Evolutionary conservation across 2,113 vertebrate species (phyloP), one percentile per base, ranked within the genome.

Genomic region (Eolophus roseicapilla): DNA sequence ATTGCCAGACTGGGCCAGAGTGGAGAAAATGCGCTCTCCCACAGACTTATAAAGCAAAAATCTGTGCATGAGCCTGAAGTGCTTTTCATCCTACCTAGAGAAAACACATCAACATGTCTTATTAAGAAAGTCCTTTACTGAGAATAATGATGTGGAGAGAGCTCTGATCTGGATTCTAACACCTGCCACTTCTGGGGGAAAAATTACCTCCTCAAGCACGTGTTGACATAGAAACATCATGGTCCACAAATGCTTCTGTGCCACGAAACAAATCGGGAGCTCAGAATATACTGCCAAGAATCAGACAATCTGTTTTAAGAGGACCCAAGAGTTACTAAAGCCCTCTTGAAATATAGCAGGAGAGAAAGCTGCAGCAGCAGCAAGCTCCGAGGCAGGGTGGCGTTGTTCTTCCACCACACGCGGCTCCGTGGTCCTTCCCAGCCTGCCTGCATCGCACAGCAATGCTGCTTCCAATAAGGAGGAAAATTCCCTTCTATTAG

Each of bases 221-320:
- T 93, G 93, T 96, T 97, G 95, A 97, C 90, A 96, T 91, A 96
- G 92, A 96, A 97, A 96, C 95, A 94, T 88, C 82, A 88, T 94
- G 90, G 93, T 81, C 86, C 92, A 71, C 88, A 93, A 94, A 94
- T 9, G 76, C 80, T 92, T 92, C 90, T 81, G 90, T 86, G 95
- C 92, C 90, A 90, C 31, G 68, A 90, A 97, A 94, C 88, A 96
- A 96, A 96, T 86, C 83, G 76, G 94, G 86, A 6, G 8, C 88
- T 92, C 76, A 64, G 64, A 97, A 94, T 94, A 88, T 46, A 86
- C 90, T 94, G 92, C 95, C 93, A 94, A 83, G 90, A 75, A 95
- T 64, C 79, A 96, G 82, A 81, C 92, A 95, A 88, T 92, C 82
- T 92, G 73, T 81, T 95, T 94, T 94, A 96, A 95, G 93, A 96